These are phyloP conservation scores for Ectemnius cavifrons DNA, from an alignment of 2,888 invertebrate genomes.

Conservation along the genomic window DNA sequence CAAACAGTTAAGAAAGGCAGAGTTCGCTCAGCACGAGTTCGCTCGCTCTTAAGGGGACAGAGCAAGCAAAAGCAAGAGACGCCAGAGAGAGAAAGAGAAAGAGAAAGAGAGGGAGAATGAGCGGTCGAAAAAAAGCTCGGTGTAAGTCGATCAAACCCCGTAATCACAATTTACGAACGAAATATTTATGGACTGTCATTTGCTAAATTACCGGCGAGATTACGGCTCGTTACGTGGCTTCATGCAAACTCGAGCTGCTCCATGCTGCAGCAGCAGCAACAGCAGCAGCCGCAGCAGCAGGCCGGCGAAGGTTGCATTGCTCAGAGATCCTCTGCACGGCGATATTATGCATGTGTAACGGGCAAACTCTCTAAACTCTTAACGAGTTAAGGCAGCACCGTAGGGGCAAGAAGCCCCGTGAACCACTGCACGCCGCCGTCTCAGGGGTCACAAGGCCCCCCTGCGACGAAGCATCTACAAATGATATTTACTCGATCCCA, in stretches of 20 bases:
- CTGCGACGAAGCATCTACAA: no score
- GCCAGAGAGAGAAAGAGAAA: no score
- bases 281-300: constrained; percentile 19
- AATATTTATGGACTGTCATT: constrained; percentile 64
- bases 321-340: no score
- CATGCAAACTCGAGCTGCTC: constrained; percentile 41
- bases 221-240: constrained; percentile 57
- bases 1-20: no score
- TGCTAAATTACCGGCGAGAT: constrained; percentile 58
- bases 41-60: no score
- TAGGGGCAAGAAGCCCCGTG: constrained; percentile 32
- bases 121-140: not conserved
- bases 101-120: constrained; percentile 21
- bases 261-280: constrained; percentile 26
- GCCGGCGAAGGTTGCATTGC: no score
- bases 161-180: constrained; percentile 61
- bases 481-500: no score
- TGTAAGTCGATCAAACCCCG: constrained; percentile 49
- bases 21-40: no score
- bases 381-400: constrained; percentile 38
- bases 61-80: no score
- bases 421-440: not conserved
- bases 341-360: constrained; percentile 31
- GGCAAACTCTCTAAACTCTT: constrained; percentile 45
- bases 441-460: no score